Evolutionary conservation across 2,113 vertebrate genomes (phyloP).

Genomic region (Anolis carolinensis): DNA sequence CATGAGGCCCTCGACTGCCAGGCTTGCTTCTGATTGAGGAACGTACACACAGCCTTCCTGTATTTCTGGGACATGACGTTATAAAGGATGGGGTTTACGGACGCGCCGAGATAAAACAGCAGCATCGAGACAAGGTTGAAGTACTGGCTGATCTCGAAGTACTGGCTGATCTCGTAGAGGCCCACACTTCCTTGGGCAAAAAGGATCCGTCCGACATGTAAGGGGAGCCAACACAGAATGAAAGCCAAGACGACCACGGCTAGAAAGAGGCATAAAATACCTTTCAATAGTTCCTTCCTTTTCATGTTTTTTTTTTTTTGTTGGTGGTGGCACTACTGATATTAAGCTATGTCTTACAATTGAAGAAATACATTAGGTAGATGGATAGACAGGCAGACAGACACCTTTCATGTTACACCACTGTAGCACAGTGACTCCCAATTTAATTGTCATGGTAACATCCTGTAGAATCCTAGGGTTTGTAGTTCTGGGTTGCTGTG

Average conservation of each 20-base stretch:
- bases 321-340: too few species aligned
- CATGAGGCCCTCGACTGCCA: background rate
- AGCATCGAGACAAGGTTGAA: slow-evolving; percentile 53
- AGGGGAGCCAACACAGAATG: slow-evolving; percentile 49
- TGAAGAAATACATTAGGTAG: too few species aligned
- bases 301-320: too few species aligned
- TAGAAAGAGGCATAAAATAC: background rate
- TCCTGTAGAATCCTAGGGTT: too few species aligned
- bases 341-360: too few species aligned
- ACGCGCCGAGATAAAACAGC: slow-evolving; percentile 51
- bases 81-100: slow-evolving; percentile 49
- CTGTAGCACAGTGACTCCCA: too few species aligned
- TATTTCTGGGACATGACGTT: slow-evolving; percentile 44
- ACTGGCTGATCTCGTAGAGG: slow-evolving; percentile 24
- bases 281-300: background rate
- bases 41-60: slow-evolving; percentile 13
- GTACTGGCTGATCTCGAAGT: slow-evolving; percentile 41
- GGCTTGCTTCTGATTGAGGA: background rate
- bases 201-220: slow-evolving; percentile 47
- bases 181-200: slow-evolving; percentile 20
- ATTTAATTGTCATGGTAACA: too few species aligned
- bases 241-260: slow-evolving; percentile 36
- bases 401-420: too few species aligned
- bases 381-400: too few species aligned
- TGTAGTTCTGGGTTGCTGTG: too few species aligned